phyloP scores from a whole-genome alignment of 2,113 vertebrate species.

The Chaetodon auriga region DNA sequence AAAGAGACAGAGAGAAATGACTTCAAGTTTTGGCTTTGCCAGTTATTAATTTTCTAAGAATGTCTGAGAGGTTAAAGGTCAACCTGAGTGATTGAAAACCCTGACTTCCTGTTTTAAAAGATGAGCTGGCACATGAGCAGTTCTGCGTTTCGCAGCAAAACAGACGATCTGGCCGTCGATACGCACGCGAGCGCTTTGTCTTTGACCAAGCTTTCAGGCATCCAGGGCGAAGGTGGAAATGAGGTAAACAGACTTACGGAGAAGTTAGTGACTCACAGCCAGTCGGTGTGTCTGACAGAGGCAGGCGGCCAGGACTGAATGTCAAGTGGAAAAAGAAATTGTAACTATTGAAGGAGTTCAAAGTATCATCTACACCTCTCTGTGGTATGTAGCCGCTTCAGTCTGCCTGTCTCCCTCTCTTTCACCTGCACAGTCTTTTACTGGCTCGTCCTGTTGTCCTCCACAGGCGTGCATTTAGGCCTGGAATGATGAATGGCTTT shows the following conservation, averaged over 20 bases:
- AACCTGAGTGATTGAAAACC: constrained; percentile 74
- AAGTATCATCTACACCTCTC: constrained; percentile 17
- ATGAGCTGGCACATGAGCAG: constrained; percentile 5
- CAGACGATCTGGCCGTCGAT: background rate
- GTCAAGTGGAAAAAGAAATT: constrained; percentile 25
- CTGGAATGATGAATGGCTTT: constrained; percentile 61
- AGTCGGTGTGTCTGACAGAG: constrained; percentile 9
- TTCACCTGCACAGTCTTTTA: constrained; percentile 9
- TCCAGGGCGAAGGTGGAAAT: background rate
- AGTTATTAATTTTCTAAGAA: constrained; percentile 69
- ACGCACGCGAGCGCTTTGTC: background rate
- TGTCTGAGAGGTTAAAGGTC: constrained; percentile 68
- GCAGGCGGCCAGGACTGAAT: constrained; percentile 11
- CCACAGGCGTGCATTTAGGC: constrained; percentile 12
- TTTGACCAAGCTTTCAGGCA: background rate
- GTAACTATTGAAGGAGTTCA: constrained; percentile 12
- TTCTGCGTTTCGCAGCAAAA: constrained; percentile 7
- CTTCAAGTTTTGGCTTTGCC: constrained; percentile 83
- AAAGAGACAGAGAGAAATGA: constrained; percentile 78
- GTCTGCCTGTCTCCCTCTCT: background rate
- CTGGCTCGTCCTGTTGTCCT: constrained; percentile 20
- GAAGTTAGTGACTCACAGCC: constrained; percentile 27
- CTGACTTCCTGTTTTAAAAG: constrained; percentile 69
- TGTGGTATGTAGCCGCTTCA: constrained; percentile 18
- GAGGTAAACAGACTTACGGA: background rate